A percentile compares a stretch with the other conserved stretches of the same genome.
These are phyloP conservation scores for Trachymyrmex cornetzi DNA, from an alignment of 1,140 invertebrate species.

Conservation along the genomic window DNA sequence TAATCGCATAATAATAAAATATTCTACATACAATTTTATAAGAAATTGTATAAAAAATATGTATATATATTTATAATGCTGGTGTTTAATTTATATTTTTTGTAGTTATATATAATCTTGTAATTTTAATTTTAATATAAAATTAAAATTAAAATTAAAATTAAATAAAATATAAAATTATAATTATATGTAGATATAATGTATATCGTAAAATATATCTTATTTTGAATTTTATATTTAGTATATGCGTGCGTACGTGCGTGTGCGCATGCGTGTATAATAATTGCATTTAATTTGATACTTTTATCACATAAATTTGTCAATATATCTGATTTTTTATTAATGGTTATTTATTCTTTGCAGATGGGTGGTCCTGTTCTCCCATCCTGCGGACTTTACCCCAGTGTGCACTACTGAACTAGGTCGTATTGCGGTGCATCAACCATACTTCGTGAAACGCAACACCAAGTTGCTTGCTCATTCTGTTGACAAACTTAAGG, in stretches of 20 bases:
- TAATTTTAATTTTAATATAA: too few relatives aligned
- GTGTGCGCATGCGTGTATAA: not conserved
- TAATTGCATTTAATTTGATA: not conserved
- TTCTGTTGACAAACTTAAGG: slow-evolving; percentile 93
- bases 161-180: too few relatives aligned
- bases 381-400: slow-evolving; percentile 97
- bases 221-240: not conserved
- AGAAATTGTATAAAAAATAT: too few relatives aligned
- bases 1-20: too few relatives aligned
- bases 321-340: not conserved
- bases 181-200: too few relatives aligned
- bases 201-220: too few relatives aligned
- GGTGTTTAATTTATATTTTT: too few relatives aligned
- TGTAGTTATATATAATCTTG: too few relatives aligned
- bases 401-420: slow-evolving; percentile 98
- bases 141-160: too few relatives aligned
- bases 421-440: slow-evolving; percentile 91
- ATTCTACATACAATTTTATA: too few relatives aligned
- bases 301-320: not conserved
- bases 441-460: slow-evolving; percentile 92
- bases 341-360: slow-evolving; percentile 32
- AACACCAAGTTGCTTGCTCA: slow-evolving; percentile 95
- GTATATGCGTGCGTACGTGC: not conserved
- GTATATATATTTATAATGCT: too few relatives aligned
- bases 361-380: slow-evolving; percentile 96